phyloP scores from a whole-genome alignment of 2,797 vertebrate species.

The Cuniculus paca region DNA sequence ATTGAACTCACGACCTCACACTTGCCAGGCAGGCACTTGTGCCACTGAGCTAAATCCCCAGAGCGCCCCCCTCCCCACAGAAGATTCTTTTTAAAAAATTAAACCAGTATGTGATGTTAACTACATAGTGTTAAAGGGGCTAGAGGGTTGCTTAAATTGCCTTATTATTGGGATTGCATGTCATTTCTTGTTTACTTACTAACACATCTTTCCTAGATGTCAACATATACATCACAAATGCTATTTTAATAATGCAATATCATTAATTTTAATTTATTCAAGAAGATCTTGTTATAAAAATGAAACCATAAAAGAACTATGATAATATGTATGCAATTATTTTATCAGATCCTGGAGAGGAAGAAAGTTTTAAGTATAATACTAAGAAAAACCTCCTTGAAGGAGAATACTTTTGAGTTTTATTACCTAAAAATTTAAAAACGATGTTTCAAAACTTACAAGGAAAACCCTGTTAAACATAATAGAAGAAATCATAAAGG shows the following conservation, averaged over 20 bases:
- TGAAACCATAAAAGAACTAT: constrained; percentile 33
- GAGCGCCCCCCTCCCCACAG: neutral
- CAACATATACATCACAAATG: neutral
- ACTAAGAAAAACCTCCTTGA: neutral
- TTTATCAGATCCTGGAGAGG: constrained; percentile 1
- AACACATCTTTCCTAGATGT: constrained; percentile 36
- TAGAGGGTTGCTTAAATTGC: constrained; percentile 8
- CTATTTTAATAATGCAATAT: constrained; percentile 34
- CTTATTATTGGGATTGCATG: neutral
- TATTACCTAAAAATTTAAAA: constrained; percentile 42
- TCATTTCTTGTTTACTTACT: constrained; percentile 13
- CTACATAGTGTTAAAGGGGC: neutral
- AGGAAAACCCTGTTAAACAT: constrained; percentile 33
- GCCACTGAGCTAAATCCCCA: no score
- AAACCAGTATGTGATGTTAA: constrained; percentile 23
- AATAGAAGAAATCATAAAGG: constrained; percentile 36
- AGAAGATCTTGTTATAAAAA: constrained; percentile 37
- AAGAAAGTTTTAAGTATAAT: constrained; percentile 11
- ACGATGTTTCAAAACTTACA: constrained; percentile 39
- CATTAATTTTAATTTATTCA: constrained; percentile 50
- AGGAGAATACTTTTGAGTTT: constrained; percentile 14
- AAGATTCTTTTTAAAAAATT: neutral
- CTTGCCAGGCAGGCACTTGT: no score
- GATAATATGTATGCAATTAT: constrained; percentile 11
- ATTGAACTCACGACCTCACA: no score